Evolutionary conservation across 1,140 invertebrate genomes (phyloP).

Genomic region (Coenobita brevimanus): DNA sequence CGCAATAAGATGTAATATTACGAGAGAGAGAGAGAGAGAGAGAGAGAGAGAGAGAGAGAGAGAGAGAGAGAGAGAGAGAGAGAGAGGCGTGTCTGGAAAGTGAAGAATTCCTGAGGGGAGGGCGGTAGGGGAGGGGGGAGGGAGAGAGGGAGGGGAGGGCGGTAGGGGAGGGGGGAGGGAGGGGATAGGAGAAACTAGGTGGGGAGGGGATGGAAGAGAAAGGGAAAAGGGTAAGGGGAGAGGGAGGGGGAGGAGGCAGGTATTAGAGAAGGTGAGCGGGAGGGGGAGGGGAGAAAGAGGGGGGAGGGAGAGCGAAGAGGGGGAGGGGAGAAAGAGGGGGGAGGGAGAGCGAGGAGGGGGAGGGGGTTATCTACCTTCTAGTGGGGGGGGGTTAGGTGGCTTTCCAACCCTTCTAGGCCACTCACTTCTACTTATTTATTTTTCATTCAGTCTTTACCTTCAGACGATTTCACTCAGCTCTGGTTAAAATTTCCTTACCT

Average conservation of each 20-base stretch:
- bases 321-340: not conserved
- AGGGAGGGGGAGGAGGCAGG: not conserved
- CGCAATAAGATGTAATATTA: no score
- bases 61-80: not conserved
- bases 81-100: not conserved
- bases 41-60: slow-evolving; percentile 20
- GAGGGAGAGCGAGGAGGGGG: not conserved
- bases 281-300: no score
- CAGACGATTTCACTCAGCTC: no score
- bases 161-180: not conserved
- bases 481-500: no score
- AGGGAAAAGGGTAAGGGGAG: not conserved
- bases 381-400: not conserved
- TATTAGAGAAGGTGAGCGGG: not conserved
- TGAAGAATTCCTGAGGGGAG: not conserved
- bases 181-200: not conserved
- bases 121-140: not conserved
- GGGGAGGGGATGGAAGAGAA: not conserved
- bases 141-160: slow-evolving; percentile 3
- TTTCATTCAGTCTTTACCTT: no score
- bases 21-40: no score
- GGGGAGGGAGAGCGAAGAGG: not conserved
- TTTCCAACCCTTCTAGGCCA: no score
- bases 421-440: no score
- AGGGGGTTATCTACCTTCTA: not conserved